A percentile compares a stretch with the other conserved stretches of the same genome.
These are phyloP conservation scores for Pterophyllum scalare DNA, from an alignment of 2,113 vertebrate species.

Conservation along the genomic window DNA sequence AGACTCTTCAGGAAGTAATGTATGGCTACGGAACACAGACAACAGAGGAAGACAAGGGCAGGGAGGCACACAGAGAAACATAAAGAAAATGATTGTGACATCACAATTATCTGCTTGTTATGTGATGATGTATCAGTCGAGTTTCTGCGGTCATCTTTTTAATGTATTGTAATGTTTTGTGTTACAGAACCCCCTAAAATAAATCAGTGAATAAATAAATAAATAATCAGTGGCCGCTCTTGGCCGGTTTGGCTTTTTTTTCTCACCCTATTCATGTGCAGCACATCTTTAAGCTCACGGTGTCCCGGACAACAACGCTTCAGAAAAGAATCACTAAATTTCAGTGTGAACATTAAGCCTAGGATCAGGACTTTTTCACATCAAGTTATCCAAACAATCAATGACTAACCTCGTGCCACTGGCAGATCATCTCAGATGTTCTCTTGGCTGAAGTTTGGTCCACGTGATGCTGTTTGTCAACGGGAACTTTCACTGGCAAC, in stretches of 20 bases:
- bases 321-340: too few species aligned
- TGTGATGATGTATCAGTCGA: background rate
- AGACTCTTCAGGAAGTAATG: background rate
- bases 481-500: background rate
- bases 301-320: too few species aligned
- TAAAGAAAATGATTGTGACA: background rate
- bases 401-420: too few species aligned
- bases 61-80: background rate
- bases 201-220: too few species aligned
- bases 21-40: background rate
- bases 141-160: background rate
- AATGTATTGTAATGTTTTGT: background rate
- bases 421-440: background rate
- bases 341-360: too few species aligned
- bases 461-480: background rate
- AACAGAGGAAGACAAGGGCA: background rate
- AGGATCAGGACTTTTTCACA: too few species aligned
- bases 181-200: background rate
- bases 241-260: too few species aligned
- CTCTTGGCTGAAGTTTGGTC: background rate
- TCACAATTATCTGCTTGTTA: background rate
- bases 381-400: too few species aligned
- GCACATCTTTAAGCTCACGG: too few species aligned
- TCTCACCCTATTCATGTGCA: too few species aligned
- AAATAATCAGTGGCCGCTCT: background rate